Conservation (phyloP, 2,888 invertebrate genomes). For the Parelbella ahira region DNA sequence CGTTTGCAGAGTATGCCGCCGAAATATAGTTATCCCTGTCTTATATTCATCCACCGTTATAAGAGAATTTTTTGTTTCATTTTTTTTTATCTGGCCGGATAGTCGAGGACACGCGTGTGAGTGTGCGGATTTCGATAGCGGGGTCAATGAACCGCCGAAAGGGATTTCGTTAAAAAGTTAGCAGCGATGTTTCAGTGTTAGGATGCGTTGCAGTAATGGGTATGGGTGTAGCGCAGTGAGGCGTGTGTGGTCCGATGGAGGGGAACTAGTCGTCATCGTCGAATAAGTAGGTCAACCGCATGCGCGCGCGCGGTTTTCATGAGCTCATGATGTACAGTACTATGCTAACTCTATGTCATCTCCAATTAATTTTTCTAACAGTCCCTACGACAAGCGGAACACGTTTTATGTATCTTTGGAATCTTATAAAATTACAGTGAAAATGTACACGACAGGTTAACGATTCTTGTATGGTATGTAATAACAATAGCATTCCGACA, state of each 20-base stretch:
- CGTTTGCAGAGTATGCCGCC: slow-evolving; percentile 58
- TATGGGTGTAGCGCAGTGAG: slow-evolving; percentile 43
- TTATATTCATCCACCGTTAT: slow-evolving; percentile 69
- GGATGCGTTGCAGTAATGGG: slow-evolving; percentile 49
- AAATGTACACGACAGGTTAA: no score
- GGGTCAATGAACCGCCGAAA: slow-evolving; percentile 74
- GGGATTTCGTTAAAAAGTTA: slow-evolving; percentile 67
- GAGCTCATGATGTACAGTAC: slow-evolving; percentile 36
- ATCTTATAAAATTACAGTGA: no score
- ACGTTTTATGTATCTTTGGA: no score
- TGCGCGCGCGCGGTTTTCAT: slow-evolving; percentile 66
- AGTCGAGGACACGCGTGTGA: slow-evolving; percentile 64
- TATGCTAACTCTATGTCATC: slow-evolving; percentile 14
- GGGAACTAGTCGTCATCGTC: slow-evolving; percentile 51
- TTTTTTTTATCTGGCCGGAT: slow-evolving; percentile 67
- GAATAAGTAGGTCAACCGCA: slow-evolving; percentile 67
- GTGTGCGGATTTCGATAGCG: slow-evolving; percentile 79
- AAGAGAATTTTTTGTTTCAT: slow-evolving; percentile 64
- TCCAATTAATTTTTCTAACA: slow-evolving; percentile 19
- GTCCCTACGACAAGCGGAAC: no score
- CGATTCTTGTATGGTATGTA: no score
- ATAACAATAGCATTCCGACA: no score
- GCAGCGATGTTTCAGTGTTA: slow-evolving; percentile 58
- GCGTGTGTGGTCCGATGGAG: slow-evolving; percentile 55
- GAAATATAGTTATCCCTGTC: slow-evolving; percentile 78